Conservation (phyloP, 2,797 vertebrate genomes). For the Epinephelus coioides region DNA sequence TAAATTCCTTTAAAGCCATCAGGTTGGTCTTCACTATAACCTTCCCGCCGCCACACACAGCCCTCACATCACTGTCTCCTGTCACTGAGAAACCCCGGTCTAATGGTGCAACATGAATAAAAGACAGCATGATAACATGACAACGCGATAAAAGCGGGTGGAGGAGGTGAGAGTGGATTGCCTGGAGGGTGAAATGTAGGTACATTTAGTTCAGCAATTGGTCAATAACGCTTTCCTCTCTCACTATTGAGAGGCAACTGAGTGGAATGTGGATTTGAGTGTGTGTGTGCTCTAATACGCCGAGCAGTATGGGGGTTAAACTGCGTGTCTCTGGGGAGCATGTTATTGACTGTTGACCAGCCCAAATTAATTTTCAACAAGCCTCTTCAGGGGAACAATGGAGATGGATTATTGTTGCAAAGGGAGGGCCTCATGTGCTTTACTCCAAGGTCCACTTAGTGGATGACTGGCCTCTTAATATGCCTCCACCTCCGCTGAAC, state of each 20-base stretch:
- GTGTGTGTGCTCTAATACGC: slow-evolving; percentile 46
- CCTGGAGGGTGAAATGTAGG: slow-evolving; percentile 72
- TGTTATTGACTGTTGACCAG: slow-evolving; percentile 86
- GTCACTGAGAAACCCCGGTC: slow-evolving; percentile 15
- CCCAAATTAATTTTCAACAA: slow-evolving; percentile 87
- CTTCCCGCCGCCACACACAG: background rate
- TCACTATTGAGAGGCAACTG: slow-evolving; percentile 67
- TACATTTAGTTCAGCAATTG: slow-evolving; percentile 81
- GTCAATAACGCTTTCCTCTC: slow-evolving; percentile 83
- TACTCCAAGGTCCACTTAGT: slow-evolving; percentile 57
- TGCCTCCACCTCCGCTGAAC: slow-evolving; percentile 32
- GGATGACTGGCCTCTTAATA: slow-evolving; percentile 58
- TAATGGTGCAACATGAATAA: slow-evolving; percentile 45
- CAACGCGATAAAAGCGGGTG: slow-evolving; percentile 40
- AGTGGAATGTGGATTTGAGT: slow-evolving; percentile 63
- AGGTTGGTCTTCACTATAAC: background rate
- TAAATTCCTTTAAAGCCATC: background rate
- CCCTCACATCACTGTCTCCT: slow-evolving; percentile 7
- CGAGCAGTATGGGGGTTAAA: slow-evolving; percentile 71
- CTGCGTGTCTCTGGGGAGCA: slow-evolving; percentile 72
- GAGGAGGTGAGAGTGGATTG: slow-evolving; percentile 58
- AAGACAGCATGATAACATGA: slow-evolving; percentile 51
- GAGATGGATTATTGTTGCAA: slow-evolving; percentile 71
- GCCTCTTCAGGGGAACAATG: slow-evolving; percentile 83
- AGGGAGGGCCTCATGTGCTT: slow-evolving; percentile 56